Percentiles rank a stretch among this genome's conserved stretches.
These are phyloP conservation scores for Oncorhynchus masou DNA, from an alignment of 2,113 vertebrate genomes.

Conservation along the genomic window DNA sequence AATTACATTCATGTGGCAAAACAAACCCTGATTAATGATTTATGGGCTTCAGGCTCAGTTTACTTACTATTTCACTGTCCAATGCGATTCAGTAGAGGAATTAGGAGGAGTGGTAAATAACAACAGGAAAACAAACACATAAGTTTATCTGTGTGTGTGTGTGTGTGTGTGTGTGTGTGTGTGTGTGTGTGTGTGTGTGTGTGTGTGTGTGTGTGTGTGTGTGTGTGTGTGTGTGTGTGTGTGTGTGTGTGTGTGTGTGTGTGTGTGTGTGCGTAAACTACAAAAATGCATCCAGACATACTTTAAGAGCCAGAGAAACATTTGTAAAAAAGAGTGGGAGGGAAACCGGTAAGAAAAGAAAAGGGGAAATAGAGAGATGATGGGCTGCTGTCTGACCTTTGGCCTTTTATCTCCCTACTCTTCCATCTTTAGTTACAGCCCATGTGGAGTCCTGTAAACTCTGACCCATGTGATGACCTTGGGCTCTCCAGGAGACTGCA, in stretches of 20 bases:
- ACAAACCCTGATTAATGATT: conserved; percentile 82
- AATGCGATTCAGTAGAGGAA: conserved; percentile 62
- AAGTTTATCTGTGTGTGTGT: not conserved
- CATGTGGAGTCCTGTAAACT: conserved; percentile 40
- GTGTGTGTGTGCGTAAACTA: not conserved
- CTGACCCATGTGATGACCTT: conserved; percentile 35
- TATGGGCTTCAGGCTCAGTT: conserved; percentile 76
- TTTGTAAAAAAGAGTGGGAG: conserved; percentile 10
- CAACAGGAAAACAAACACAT: conserved; percentile 42
- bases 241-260: not conserved
- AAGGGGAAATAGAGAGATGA: not conserved
- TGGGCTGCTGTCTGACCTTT: conserved; percentile 19
- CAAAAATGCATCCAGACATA: not conserved
- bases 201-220: conserved; percentile 20
- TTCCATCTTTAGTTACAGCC: conserved; percentile 45
- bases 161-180: not conserved
- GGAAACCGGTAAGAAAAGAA: not conserved
- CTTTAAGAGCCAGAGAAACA: not conserved
- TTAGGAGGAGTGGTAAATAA: conserved; percentile 47
- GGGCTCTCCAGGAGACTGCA: not conserved
- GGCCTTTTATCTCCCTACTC: conserved; percentile 49
- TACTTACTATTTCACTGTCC: conserved; percentile 71
- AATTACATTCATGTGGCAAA: conserved; percentile 81
- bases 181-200: not conserved
- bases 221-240: conserved; percentile 20